Conservation (phyloP, 2,888 invertebrate genomes). For the Odontomyia ornata region DNA sequence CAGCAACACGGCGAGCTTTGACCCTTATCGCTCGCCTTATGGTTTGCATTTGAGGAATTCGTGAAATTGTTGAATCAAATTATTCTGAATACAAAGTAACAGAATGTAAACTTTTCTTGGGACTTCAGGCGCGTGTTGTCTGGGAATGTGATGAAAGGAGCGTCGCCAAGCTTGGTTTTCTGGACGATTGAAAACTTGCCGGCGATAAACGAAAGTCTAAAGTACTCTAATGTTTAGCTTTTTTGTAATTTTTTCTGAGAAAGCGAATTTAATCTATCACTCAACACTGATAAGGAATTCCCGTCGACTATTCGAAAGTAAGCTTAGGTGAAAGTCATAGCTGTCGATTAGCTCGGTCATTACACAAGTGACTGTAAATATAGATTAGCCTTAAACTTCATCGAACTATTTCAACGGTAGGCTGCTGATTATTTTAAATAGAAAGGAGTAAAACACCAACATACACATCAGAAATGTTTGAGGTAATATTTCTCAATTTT, state of each 20-base stretch:
- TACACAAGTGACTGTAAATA: not conserved
- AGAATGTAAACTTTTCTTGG: not conserved
- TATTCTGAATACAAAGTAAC: not conserved
- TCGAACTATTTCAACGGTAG: too few species aligned
- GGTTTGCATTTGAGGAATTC: not conserved
- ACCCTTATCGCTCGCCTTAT: slow-evolving; percentile 1
- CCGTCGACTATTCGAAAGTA: not conserved
- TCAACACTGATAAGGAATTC: slow-evolving; percentile 3
- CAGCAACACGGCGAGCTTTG: slow-evolving; percentile 3
- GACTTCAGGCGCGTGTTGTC: not conserved
- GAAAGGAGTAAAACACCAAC: too few species aligned
- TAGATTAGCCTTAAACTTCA: too few species aligned
- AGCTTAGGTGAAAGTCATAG: not conserved
- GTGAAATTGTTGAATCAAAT: not conserved
- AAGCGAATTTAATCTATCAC: not conserved
- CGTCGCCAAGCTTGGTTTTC: not conserved
- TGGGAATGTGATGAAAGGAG: too few species aligned
- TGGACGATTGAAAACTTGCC: not conserved
- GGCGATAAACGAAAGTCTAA: slow-evolving; percentile 21
- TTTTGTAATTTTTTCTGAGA: not conserved
- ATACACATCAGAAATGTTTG: too few species aligned
- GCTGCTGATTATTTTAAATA: too few species aligned
- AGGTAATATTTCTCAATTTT: too few species aligned
- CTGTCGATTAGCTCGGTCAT: not conserved
- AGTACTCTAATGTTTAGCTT: not conserved